Evolutionary conservation across 2,888 invertebrate genomes (phyloP), one percentile per base, ranked within the genome.

Genomic region (Rotaria sp.): DNA sequence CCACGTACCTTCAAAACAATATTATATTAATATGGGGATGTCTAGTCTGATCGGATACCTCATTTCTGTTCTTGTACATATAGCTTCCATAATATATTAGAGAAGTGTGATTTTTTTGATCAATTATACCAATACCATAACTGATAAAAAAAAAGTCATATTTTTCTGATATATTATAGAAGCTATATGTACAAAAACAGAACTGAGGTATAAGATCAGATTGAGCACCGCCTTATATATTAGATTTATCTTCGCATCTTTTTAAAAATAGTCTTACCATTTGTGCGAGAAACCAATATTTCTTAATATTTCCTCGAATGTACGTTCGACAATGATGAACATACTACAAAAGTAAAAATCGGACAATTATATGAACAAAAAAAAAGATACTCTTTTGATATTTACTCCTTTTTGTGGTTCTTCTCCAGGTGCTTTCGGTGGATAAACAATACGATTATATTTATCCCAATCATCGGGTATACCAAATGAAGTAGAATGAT

Each of bases 1-100:
- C 97, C 97, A 89, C 97, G 93, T 4, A 97, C 94, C 90, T 97
- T 93, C 59, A 67, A 50, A 50, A 50, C 13, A 50, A 50, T 8
- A 11, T 45, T 45, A 45, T 8, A 10, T 50, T 18, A n/a, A n/a
- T n/a, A n/a, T n/a, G n/a, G n/a, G n/a, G n/a, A n/a, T n/a, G n/a
- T n/a, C n/a, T n/a, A n/a, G n/a, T n/a, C n/a, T n/a, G n/a, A n/a
- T n/a, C n/a, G n/a, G n/a, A n/a, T n/a, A n/a, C n/a, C n/a, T n/a
- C n/a, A n/a, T n/a, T n/a, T n/a, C n/a, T n/a, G n/a, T n/a, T n/a
- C n/a, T n/a, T n/a, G n/a, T n/a, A n/a, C n/a, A n/a, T n/a, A n/a
- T n/a, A n/a, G n/a, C n/a, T n/a, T n/a, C n/a, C n/a, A n/a, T n/a
- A n/a, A n/a, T n/a, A n/a, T n/a, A n/a, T n/a, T n/a, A n/a, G n/a